Evolutionary conservation across 64 coral and sea anemone genomes (phyloP).

Genomic region (Cladopsammia gracilis): DNA sequence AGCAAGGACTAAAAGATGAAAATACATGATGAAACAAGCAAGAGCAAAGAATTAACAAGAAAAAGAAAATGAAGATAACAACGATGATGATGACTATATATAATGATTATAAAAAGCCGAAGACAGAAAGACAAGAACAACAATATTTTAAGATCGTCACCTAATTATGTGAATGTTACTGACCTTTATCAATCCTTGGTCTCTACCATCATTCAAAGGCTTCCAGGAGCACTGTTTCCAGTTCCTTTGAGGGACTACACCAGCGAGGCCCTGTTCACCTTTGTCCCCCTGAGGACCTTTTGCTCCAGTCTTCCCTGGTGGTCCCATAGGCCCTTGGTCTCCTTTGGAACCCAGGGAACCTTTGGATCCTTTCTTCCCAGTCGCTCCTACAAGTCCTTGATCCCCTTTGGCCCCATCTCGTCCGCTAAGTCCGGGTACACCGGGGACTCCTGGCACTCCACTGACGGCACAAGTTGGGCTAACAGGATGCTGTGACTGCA

Average conservation of each 20-base stretch:
- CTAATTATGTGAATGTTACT: not conserved
- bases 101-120: no score
- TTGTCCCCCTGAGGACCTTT: not conserved
- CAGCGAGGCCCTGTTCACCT: not conserved
- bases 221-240: constrained; percentile 45
- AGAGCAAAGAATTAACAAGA: no score
- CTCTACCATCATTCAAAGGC: not conserved
- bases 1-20: no score
- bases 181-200: constrained; percentile 21
- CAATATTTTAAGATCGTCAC: no score
- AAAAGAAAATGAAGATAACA: no score
- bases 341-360: not conserved
- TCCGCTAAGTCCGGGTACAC: not conserved
- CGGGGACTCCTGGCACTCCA: constrained; percentile 1
- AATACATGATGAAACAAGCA: no score
- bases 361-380: not conserved
- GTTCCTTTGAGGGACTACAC: not conserved
- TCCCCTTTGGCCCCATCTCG: constrained; percentile 13
- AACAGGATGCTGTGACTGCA: not conserved
- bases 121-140: no score
- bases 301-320: not conserved
- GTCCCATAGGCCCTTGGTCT: not conserved
- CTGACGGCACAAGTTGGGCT: not conserved
- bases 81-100: no score
- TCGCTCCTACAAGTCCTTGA: not conserved